A percentile compares a stretch with the other conserved stretches of the same genome.
Evolutionary conservation across 2,113 vertebrate species (phyloP).

Genomic region (Glaucidium brasilianum): DNA sequence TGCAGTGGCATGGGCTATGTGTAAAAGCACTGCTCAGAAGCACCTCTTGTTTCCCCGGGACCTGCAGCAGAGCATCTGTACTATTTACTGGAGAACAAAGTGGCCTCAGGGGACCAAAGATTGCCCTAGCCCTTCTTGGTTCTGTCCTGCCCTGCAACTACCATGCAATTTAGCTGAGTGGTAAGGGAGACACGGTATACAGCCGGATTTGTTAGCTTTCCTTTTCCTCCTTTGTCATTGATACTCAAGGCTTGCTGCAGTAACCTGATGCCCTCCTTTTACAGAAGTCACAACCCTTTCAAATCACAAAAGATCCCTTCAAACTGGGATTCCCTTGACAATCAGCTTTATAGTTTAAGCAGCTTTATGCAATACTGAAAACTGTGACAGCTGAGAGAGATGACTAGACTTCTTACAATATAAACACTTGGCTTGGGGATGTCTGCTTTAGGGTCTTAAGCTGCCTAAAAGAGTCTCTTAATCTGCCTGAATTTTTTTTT

Average conservation of each 20-base stretch:
- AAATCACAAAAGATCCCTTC: background rate
- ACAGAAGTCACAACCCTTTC: conserved; percentile 1
- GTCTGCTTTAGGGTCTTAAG: conserved; percentile 31
- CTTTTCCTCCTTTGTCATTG: background rate
- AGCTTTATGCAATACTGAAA: conserved; percentile 37
- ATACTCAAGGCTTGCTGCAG: background rate
- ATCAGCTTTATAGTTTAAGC: conserved; percentile 55
- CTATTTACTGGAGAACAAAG: background rate
- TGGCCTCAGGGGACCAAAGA: background rate
- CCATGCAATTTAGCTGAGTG: background rate
- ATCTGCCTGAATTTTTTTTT: conserved; percentile 3
- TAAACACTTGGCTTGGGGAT: conserved; percentile 26
- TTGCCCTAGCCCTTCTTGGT: background rate
- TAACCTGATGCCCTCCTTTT: conserved; percentile 2
- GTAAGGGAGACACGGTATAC: background rate
- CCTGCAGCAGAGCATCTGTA: background rate
- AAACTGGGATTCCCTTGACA: conserved; percentile 10
- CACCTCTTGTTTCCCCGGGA: background rate
- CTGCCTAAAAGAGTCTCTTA: conserved; percentile 7
- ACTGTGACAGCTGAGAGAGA: conserved; percentile 19
- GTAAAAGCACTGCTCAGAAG: background rate
- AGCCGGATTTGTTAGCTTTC: background rate
- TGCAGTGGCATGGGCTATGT: background rate
- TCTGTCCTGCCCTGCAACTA: background rate
- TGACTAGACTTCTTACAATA: conserved; percentile 18